Evolutionary conservation across 2,113 vertebrate genomes (phyloP).

Genomic region (Alligator mississippiensis): DNA sequence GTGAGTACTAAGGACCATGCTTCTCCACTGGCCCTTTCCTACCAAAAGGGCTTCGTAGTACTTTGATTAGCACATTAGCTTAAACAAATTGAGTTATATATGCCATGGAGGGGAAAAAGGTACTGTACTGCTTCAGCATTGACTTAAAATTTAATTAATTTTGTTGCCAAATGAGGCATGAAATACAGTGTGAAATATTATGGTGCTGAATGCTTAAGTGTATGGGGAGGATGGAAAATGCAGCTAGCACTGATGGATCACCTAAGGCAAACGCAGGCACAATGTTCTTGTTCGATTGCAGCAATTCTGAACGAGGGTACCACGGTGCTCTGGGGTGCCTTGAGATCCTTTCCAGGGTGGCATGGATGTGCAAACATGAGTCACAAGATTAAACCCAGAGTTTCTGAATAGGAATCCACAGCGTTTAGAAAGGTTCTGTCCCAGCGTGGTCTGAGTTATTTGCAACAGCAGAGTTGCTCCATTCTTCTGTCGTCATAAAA

Average conservation of each 20-base stretch:
- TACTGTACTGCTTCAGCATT: conserved; percentile 10
- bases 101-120: neutral
- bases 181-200: conserved; percentile 56
- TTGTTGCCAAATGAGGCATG: conserved; percentile 68
- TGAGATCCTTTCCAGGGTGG: too few species aligned
- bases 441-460: too few species aligned
- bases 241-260: neutral
- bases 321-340: neutral
- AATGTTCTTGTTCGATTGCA: rapidly evolving
- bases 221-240: neutral
- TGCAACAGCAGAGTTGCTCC: too few species aligned
- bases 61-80: conserved; percentile 24
- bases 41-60: neutral
- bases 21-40: neutral
- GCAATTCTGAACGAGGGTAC: rapidly evolving
- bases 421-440: too few species aligned
- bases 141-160: conserved; percentile 72
- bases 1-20: neutral
- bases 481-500: too few species aligned
- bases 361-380: too few species aligned
- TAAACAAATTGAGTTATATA: conserved; percentile 38
- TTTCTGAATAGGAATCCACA: too few species aligned
- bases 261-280: neutral
- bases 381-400: too few species aligned
- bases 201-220: conserved; percentile 38